phyloP scores from a whole-genome alignment of 30 jellyfish, hydroid and myxozoan species.

The Hydractinia echinata region DNA sequence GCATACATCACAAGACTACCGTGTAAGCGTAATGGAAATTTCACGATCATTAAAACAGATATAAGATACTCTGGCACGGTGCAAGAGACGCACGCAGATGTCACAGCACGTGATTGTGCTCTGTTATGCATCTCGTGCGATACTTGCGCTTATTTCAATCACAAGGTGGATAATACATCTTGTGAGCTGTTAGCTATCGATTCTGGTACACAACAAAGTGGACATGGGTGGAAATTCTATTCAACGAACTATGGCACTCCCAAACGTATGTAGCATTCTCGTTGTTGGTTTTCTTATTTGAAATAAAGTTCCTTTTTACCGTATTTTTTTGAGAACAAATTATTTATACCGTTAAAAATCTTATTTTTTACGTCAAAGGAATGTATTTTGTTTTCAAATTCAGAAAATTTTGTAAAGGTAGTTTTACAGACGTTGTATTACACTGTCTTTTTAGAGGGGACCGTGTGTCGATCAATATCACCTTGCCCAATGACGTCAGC shows the following conservation, averaged over 20 bases:
- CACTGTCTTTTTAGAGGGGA: too few species aligned
- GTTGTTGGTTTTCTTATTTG: too few species aligned
- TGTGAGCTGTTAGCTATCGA: background rate
- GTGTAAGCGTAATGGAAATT: background rate
- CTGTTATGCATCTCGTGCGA: background rate
- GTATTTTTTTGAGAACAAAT: too few species aligned
- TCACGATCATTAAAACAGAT: background rate
- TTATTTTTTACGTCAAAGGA: too few species aligned
- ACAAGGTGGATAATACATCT: background rate
- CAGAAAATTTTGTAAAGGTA: too few species aligned
- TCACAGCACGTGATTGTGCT: background rate
- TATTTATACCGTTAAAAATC: too few species aligned
- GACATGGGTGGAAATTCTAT: background rate
- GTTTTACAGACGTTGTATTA: too few species aligned
- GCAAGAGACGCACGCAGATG: background rate
- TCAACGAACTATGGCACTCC: background rate
- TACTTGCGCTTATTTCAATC: background rate
- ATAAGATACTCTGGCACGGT: background rate
- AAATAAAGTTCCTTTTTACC: too few species aligned
- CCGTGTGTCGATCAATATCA: too few species aligned
- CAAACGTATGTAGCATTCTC: too few species aligned
- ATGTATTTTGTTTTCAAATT: too few species aligned
- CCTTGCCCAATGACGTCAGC: too few species aligned
- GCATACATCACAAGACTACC: background rate
- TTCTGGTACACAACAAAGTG: constrained; percentile 1